A percentile compares a stretch with the other conserved stretches of the same genome.
Conservation (phyloP, 2,888 invertebrate species). For the Cordilura impudica region DNA sequence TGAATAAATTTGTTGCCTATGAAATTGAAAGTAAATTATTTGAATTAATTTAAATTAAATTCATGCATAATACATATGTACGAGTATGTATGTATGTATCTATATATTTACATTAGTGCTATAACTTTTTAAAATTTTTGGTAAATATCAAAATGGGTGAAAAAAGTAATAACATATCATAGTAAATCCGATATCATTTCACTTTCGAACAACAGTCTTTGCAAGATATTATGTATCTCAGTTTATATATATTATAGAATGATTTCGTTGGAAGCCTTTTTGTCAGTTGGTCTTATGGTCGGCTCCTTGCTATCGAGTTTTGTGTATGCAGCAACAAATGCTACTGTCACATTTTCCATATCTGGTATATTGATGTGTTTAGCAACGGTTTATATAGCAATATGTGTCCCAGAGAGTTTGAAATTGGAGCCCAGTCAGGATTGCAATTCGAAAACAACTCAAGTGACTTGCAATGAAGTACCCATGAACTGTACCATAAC, state of each 20-base stretch:
- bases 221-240: too few species aligned
- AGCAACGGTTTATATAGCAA: constrained; percentile 69
- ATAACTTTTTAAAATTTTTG: too few species aligned
- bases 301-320: constrained; percentile 82
- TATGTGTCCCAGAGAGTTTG: constrained; percentile 74
- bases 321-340: constrained; percentile 78
- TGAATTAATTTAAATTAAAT: too few species aligned
- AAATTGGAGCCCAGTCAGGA: constrained; percentile 61
- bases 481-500: constrained; percentile 57
- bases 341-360: constrained; percentile 71
- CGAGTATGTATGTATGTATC: too few species aligned
- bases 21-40: too few species aligned
- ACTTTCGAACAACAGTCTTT: too few species aligned
- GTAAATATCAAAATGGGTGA: too few species aligned
- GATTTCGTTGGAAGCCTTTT: constrained; percentile 81
- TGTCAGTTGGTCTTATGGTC: constrained; percentile 81
- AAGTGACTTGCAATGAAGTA: constrained; percentile 39
- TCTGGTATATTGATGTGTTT: constrained; percentile 70
- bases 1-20: too few species aligned
- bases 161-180: too few species aligned
- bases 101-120: too few species aligned
- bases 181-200: too few species aligned
- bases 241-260: constrained; percentile 81
- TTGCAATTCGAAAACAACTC: constrained; percentile 42
- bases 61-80: too few species aligned